These are phyloP conservation scores for Lasius platythorax DNA, from an alignment of 2,888 invertebrate species.

Conservation along the genomic window DNA sequence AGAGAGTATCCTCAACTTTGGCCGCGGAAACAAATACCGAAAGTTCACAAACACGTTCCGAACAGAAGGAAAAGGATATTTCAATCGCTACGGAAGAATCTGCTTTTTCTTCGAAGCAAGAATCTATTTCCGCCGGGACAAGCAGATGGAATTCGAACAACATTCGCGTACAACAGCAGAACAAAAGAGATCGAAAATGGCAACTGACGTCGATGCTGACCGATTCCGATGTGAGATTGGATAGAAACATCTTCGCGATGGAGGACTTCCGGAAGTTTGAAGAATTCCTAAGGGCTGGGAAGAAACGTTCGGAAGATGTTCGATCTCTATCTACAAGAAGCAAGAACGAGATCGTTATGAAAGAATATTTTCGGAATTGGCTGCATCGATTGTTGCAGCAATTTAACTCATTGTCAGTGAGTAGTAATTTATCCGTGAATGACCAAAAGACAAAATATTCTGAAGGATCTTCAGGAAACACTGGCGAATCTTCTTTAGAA, in stretches of 20 bases:
- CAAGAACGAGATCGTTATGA: slow-evolving; percentile 28
- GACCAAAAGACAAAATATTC: background rate
- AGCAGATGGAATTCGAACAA: slow-evolving; percentile 10
- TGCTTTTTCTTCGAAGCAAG: background rate
- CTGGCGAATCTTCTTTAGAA: background rate
- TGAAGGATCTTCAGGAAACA: background rate
- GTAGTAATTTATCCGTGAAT: background rate
- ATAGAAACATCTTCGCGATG: slow-evolving; percentile 16
- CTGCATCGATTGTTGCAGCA: slow-evolving; percentile 28
- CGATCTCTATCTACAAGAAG: slow-evolving; percentile 13
- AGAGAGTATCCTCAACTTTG: slow-evolving; percentile 2
- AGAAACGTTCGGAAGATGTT: background rate
- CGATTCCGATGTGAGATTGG: slow-evolving; percentile 15
- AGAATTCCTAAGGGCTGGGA: background rate
- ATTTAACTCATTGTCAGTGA: background rate
- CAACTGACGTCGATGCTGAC: slow-evolving; percentile 25
- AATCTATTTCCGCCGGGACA: background rate
- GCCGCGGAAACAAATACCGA: slow-evolving; percentile 1
- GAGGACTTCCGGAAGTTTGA: slow-evolving; percentile 18
- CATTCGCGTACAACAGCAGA: background rate
- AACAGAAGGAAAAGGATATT: background rate
- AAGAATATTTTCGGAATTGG: slow-evolving; percentile 27
- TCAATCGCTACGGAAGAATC: background rate
- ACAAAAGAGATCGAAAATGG: slow-evolving; percentile 7
- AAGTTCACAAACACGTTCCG: background rate